Evolutionary conservation across 2,888 invertebrate genomes (phyloP), one percentile per base, ranked within the genome.

Genomic region (Caenorhabditis sp.): DNA sequence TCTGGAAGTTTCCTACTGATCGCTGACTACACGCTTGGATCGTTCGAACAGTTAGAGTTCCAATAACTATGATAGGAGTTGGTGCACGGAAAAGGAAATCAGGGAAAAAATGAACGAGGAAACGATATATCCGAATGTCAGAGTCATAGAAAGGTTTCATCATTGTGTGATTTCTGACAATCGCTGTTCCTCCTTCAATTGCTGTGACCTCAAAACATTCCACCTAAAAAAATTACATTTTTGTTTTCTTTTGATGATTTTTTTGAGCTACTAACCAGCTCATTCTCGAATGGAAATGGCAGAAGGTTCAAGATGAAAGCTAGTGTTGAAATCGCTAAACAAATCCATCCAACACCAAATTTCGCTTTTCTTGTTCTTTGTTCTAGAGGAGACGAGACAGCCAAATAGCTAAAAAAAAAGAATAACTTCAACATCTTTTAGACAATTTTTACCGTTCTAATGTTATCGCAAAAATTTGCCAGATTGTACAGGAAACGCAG

Each of bases 381-480:
- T 67, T 86, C 86, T 50, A 86, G 61, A 1, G 86, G 86, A 57
- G 81, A 73, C 1, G 84, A 82, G 10, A 86, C 86, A 5, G 86
- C 86, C 27, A 77, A 66, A 62, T 86, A 87, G 54, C 84, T 84
- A 66, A 21, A 60, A 19, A 49, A 37, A 19, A 21, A 26, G 8
- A 54, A 43, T 4, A n/a, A 6, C 37, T 26, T 55, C 5, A n/a
- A 31, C 14, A 19, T 58, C 53, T 31, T 24, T 31, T 6, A 49
- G 14, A 17, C 37, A 53, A 3, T 19, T 43, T n/a, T 67, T 62
- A 85, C 84, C 86, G 69, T 71, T 86, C 86, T 14, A 87, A 58
- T 1, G 86, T 84, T 19, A 86, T 87, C 19, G 84, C 84, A n/a
- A 85, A 77, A 3, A 86, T 84, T 66, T 86, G 86, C 86, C 86